Base-by-base conservation (phyloP, 37 sponge, comb jelly and placozoan species). In the Aplysina aerophoba region DNA sequence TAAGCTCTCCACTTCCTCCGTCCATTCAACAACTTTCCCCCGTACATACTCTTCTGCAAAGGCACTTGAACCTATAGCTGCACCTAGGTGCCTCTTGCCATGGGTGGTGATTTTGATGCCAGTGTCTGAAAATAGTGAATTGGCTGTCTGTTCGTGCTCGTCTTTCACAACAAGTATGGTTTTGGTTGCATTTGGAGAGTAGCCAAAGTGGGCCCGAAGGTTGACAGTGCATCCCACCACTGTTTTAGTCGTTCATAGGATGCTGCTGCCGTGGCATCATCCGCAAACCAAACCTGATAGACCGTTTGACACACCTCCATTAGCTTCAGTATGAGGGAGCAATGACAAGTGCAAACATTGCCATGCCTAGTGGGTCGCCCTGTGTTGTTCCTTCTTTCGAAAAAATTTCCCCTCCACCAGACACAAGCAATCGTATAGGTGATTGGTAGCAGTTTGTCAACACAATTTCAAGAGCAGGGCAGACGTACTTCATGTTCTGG, bases 211-310 rank as follows among this genome's bases (percentile, higher is more conserved):
- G 78, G 78, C 33, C 78, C 78, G 4, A 75, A 36, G n/a, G 8
- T 75, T 31, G 53, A 36, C 78, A 75, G 78, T 1, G 38, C 33
- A 41, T 31, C n/a, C 78, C 84, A 83, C 84, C 84, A 83, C 59
- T 66, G 24, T 34, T 59, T 66, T 24, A 83, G 69, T 12, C 28
- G 27, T 15, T 38, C 41, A n/a, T 12, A 24, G 37, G 78, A 36
- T 2, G 15, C 78, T 8, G 37, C 78, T 41, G 15, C 78, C 5
- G 78, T 36, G 44, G 78, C 78, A 75, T 75, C 78, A 40, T 75
- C 78, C 15, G 78, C 78, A 75, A 75, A 75, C 78, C 78, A 75
- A 19, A 75, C 53, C 37, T 75, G 78, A 30, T 36, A 36, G 53
- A 36, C 78, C n/a, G 78, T 6, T 44, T 75, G 38, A 41, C 78